These are phyloP conservation scores for Chrysolina oricalcia DNA, from an alignment of 2,888 invertebrate genomes.

Conservation along the genomic window DNA sequence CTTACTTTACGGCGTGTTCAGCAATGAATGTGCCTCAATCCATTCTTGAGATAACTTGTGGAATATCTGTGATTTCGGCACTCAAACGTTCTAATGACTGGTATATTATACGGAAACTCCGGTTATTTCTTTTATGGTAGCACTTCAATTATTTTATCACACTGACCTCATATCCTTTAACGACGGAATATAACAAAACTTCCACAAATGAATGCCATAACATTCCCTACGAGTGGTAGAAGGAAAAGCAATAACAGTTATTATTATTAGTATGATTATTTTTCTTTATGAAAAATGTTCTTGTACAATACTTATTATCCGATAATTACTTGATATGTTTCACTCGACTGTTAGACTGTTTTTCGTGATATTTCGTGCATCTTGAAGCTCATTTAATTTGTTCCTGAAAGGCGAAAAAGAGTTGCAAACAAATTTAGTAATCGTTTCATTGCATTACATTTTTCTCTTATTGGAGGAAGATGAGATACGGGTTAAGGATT, in stretches of 20 bases:
- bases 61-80: not conserved
- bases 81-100: not conserved
- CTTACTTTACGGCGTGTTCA: too few species aligned
- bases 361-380: too few species aligned
- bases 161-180: conserved; percentile 27
- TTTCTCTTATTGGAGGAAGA: too few species aligned
- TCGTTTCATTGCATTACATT: too few species aligned
- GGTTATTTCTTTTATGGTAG: not conserved
- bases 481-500: too few species aligned
- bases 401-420: too few species aligned
- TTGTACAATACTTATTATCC: too few species aligned
- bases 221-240: not conserved
- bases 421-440: too few species aligned
- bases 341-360: too few species aligned
- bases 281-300: not conserved
- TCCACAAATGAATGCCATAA: not conserved
- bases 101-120: not conserved
- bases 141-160: conserved; percentile 15
- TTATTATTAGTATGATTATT: not conserved
- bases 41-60: not conserved
- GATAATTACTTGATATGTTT: too few species aligned
- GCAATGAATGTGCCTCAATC: too few species aligned
- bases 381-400: too few species aligned
- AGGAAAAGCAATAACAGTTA: not conserved
- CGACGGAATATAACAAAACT: not conserved